Percentiles rank a stretch among this genome's conserved stretches.
phyloP scores from a whole-genome alignment of 1,140 invertebrate genomes.

The Xylocopa sonorina region DNA sequence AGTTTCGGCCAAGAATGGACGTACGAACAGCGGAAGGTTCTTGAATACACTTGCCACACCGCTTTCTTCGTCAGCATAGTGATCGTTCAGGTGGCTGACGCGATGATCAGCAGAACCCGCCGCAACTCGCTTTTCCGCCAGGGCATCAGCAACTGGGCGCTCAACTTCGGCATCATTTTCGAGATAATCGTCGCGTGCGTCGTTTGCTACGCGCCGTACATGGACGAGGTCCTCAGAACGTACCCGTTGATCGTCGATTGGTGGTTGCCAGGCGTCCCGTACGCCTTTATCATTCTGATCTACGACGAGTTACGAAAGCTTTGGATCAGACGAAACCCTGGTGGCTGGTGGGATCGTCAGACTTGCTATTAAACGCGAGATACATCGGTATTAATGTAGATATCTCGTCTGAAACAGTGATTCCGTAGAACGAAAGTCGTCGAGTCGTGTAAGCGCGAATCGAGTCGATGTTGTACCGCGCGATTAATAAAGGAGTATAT shows the following conservation, averaged over 20 bases:
- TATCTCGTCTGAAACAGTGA: too few relatives aligned
- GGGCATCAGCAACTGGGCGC: slow-evolving; percentile 88
- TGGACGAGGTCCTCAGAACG: slow-evolving; percentile 85
- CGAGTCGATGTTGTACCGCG: not conserved
- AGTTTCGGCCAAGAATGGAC: slow-evolving; percentile 92
- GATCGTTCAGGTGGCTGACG: slow-evolving; percentile 90
- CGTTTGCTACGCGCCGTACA: slow-evolving; percentile 87
- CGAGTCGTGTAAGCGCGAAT: too few relatives aligned
- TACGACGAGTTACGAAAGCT: slow-evolving; percentile 89
- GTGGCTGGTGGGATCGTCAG: slow-evolving; percentile 90
- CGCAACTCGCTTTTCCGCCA: slow-evolving; percentile 89
- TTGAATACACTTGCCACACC: slow-evolving; percentile 91
- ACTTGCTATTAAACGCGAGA: slow-evolving; percentile 87
- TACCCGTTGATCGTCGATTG: slow-evolving; percentile 84
- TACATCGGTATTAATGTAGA: too few relatives aligned
- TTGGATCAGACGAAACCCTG: slow-evolving; percentile 87
- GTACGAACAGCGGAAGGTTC: slow-evolving; percentile 86
- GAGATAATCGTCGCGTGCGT: slow-evolving; percentile 85
- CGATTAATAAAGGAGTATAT: not conserved
- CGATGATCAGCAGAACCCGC: slow-evolving; percentile 92
- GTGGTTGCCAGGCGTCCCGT: slow-evolving; percentile 90
- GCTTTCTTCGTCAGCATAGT: slow-evolving; percentile 92
- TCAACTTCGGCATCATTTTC: slow-evolving; percentile 88
- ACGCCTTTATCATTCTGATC: slow-evolving; percentile 88
- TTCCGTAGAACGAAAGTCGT: too few relatives aligned